Base-by-base conservation (phyloP, 1,140 invertebrate genomes). In the Magallana ariakensis region DNA sequence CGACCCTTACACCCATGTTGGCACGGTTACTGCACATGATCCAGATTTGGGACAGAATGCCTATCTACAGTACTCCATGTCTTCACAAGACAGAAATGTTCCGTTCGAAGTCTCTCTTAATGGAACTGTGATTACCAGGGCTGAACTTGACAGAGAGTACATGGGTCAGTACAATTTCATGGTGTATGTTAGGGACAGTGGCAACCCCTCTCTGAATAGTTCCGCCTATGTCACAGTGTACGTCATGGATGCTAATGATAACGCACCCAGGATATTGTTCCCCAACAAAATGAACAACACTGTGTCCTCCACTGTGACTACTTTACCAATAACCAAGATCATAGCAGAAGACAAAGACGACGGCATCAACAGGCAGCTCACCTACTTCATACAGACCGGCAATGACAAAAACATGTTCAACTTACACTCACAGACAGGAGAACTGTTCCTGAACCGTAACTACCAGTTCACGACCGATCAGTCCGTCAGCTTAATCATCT, bases 11-110 rank as follows among this genome's bases (percentile, higher is more conserved):
- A 96, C 97, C 0, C 95, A 96, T 90, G 96, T 99, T 0, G 95
- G 97, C 5, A 96, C 96, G 19, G 97, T 99, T 0, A 96, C 97
- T 92, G 98, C 98, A 0, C 94, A 97, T 0, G 98, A 99, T 92
- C 97, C 97, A 94, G 98, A 99, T 94, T 96, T 96, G 0, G 97
- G 97, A 4, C 96, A 96, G 0, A 99, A 99, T 93, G 97, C 97
- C 87, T 95, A 96, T 54, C 95, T 99, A 53, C 96, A 96, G n/a
- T 99, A 98, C 93, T 96, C 96, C 10, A 94, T 99, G 11, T 97
- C 96, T 16, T 96, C 96, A 87, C 98, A 98, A 95, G 96, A 97
- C 85, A 89, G 88, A 53, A 89, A 75, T 80, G 88, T 91, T 26
- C 91, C 93, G 33, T 92, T 91, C 83, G 22, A 96, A 96, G 86